Percentiles rank a stretch among this genome's conserved stretches.
These are phyloP conservation scores for Palaemon carinicauda DNA, from an alignment of 1,140 invertebrate species.

Conservation along the genomic window DNA sequence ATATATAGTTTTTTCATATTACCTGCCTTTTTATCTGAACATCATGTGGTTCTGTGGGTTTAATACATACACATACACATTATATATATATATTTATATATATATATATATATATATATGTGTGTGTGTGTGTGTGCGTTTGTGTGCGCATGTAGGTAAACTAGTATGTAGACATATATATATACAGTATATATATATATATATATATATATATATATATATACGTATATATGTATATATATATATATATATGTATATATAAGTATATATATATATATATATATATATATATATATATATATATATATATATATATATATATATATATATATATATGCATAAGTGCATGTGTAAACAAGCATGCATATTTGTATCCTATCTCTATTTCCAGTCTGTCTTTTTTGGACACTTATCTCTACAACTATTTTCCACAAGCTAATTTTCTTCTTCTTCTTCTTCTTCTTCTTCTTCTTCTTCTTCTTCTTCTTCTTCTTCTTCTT, in stretches of 20 bases:
- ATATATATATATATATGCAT: background rate
- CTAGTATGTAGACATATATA: background rate
- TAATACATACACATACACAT: background rate
- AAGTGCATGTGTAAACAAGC: too few relatives aligned
- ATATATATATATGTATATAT: background rate
- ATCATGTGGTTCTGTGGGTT: too few relatives aligned
- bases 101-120: background rate
- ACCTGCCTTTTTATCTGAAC: too few relatives aligned
- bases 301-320: background rate
- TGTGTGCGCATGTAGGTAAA: background rate
- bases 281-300: background rate
- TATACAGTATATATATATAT: background rate
- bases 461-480: too few relatives aligned
- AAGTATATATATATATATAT: background rate
- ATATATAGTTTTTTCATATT: too few relatives aligned
- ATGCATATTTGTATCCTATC: too few relatives aligned
- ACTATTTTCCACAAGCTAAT: too few relatives aligned
- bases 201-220: background rate
- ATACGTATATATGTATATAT: background rate
- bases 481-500: too few relatives aligned
- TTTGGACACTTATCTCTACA: too few relatives aligned
- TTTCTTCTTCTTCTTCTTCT: too few relatives aligned
- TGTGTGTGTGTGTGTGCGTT: background rate
- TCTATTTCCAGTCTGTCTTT: too few relatives aligned
- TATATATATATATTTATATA: background rate